Evolutionary conservation across 1,140 invertebrate species (phyloP).

Genomic region (Prorops nasuta): DNA sequence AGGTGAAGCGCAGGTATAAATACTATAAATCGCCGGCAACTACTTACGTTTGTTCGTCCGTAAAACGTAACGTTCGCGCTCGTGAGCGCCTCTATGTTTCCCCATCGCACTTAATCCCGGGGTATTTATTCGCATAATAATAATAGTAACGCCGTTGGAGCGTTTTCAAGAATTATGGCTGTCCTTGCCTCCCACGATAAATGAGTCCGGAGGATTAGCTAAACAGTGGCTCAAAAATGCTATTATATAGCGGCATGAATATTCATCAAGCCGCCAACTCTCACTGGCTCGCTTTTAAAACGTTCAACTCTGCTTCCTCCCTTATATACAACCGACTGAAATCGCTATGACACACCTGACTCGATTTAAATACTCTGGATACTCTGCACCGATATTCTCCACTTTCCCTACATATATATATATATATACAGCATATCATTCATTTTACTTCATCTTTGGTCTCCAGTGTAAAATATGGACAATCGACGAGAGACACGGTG

Average conservation of each 20-base stretch:
- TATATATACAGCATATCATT: too few species aligned
- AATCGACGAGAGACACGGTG: too few species aligned
- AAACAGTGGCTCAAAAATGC: slow-evolving; percentile 59
- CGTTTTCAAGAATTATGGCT: slow-evolving; percentile 57
- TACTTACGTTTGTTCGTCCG: slow-evolving; percentile 20
- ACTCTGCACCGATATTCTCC: neutral
- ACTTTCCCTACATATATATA: too few species aligned
- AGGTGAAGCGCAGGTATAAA: neutral
- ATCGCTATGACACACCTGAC: slow-evolving; percentile 8
- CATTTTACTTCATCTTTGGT: too few species aligned
- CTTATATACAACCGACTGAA: slow-evolving; percentile 6
- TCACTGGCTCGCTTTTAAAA: slow-evolving; percentile 30
- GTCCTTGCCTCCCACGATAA: slow-evolving; percentile 56
- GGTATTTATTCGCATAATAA: slow-evolving; percentile 54
- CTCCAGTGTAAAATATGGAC: too few species aligned
- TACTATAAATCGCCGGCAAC: slow-evolving; percentile 1
- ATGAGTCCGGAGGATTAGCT: slow-evolving; percentile 58
- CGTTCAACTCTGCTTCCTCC: slow-evolving; percentile 30
- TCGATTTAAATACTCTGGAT: neutral
- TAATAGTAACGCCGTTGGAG: slow-evolving; percentile 51
- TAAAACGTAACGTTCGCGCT: slow-evolving; percentile 20
- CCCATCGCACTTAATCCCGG: slow-evolving; percentile 46
- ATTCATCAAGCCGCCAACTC: slow-evolving; percentile 49
- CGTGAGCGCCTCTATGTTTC: slow-evolving; percentile 19
- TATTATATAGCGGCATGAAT: slow-evolving; percentile 59